Conservation (phyloP, 2,113 vertebrate species). For the Oncorhynchus nerka region DNA sequence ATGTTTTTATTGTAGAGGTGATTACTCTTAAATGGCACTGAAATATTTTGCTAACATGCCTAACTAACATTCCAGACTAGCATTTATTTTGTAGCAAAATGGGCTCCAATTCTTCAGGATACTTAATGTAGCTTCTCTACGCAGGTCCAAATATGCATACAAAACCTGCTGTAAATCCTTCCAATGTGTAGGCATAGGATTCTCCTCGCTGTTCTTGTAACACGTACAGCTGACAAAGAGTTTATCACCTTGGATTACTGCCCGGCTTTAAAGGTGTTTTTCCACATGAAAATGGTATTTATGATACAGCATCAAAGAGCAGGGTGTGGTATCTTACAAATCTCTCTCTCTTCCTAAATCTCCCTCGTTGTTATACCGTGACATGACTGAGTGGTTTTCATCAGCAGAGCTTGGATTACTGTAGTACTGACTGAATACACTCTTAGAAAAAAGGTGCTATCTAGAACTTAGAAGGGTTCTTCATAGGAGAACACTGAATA, state of each 20-base stretch:
- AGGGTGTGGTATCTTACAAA: conserved; percentile 50
- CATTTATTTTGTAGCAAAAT: conserved; percentile 9
- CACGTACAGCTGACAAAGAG: conserved; percentile 58
- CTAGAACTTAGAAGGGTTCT: no score
- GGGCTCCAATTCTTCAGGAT: conserved; percentile 30
- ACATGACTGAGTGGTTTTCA: conserved; percentile 38
- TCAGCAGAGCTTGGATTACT: conserved; percentile 2
- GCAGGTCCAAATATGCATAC: conserved; percentile 44
- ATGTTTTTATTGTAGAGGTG: not conserved
- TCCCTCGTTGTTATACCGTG: not conserved
- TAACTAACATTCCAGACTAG: not conserved
- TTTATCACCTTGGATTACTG: conserved; percentile 57
- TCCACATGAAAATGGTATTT: not conserved
- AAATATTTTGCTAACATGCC: not conserved
- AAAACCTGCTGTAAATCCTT: conserved; percentile 51
- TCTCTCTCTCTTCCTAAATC: conserved; percentile 35
- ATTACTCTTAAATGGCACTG: not conserved
- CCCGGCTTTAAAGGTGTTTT: conserved; percentile 51
- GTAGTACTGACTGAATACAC: no score
- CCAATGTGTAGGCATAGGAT: conserved; percentile 39
- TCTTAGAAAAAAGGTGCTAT: no score
- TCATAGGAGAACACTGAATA: no score
- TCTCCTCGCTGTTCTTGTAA: conserved; percentile 53
- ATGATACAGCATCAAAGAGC: conserved; percentile 40
- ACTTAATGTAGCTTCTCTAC: conserved; percentile 39